Conservation (phyloP, 2,113 vertebrate genomes). For the Crypturellus undulatus region DNA sequence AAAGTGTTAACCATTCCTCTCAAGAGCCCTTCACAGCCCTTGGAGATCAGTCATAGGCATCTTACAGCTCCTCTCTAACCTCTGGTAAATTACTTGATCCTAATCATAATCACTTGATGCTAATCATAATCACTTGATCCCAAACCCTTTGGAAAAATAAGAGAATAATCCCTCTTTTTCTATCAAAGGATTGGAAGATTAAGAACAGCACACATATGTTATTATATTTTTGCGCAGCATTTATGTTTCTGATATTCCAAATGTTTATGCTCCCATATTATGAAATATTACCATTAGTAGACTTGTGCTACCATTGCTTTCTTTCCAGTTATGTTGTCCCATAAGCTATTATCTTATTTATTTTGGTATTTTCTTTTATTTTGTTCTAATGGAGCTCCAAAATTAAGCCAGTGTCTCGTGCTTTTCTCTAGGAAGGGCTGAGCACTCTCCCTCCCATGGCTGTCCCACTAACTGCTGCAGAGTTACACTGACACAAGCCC, state of each 20-base stretch:
- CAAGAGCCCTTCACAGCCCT: not conserved
- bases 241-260: not conserved
- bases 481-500: not conserved
- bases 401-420: not conserved
- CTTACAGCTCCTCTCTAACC: not conserved
- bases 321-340: not conserved
- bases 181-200: not conserved
- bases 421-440: not conserved
- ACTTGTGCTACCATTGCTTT: not conserved
- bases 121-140: not conserved
- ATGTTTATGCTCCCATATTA: not conserved
- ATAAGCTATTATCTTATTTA: not conserved
- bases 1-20: not conserved
- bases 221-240: not conserved
- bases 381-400: not conserved
- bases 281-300: not conserved
- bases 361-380: not conserved
- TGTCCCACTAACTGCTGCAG: not conserved
- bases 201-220: not conserved
- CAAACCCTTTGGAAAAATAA: not conserved
- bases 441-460: not conserved
- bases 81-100: not conserved
- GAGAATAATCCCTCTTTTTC: not conserved
- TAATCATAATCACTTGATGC: not conserved
- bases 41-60: not conserved